Conservation (phyloP, 2,888 invertebrate species). For the Luperina nickerlii region DNA sequence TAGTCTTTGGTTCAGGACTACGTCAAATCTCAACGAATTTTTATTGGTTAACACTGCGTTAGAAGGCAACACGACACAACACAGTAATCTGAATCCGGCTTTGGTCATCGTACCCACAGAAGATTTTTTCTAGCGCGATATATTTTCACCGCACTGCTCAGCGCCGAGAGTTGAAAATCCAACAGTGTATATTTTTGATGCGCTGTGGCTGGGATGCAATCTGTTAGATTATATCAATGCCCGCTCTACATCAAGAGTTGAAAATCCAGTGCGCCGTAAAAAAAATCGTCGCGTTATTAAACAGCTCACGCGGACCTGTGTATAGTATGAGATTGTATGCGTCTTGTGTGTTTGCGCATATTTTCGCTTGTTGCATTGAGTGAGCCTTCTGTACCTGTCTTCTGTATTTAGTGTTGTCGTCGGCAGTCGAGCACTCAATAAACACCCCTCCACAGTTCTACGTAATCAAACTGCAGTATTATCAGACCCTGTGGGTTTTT, state of each 20-base stretch:
- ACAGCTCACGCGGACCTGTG: not conserved
- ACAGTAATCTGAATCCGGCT: not conserved
- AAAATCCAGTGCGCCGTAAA: not conserved
- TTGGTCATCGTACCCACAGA: not conserved
- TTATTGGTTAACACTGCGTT: not conserved
- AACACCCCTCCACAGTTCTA: slow-evolving; percentile 73
- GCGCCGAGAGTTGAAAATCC: not conserved
- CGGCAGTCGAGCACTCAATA: slow-evolving; percentile 72
- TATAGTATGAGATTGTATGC: not conserved
- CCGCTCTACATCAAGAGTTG: not conserved
- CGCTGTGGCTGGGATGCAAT: not conserved
- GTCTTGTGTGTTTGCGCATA: too few relatives aligned
- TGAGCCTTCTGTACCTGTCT: slow-evolving; percentile 1
- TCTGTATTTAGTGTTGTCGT: not conserved
- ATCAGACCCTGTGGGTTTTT: slow-evolving; percentile 67
- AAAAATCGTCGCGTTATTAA: not conserved
- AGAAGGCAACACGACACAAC: not conserved
- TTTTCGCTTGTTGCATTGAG: not conserved
- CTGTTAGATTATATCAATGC: not conserved
- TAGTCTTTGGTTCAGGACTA: not conserved
- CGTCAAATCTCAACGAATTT: not conserved
- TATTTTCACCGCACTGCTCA: not conserved
- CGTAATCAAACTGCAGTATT: slow-evolving; percentile 75
- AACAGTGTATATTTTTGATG: not conserved
- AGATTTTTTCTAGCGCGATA: not conserved